phyloP scores from a whole-genome alignment of 2,797 vertebrate genomes.

The Geotrypetes seraphini region DNA sequence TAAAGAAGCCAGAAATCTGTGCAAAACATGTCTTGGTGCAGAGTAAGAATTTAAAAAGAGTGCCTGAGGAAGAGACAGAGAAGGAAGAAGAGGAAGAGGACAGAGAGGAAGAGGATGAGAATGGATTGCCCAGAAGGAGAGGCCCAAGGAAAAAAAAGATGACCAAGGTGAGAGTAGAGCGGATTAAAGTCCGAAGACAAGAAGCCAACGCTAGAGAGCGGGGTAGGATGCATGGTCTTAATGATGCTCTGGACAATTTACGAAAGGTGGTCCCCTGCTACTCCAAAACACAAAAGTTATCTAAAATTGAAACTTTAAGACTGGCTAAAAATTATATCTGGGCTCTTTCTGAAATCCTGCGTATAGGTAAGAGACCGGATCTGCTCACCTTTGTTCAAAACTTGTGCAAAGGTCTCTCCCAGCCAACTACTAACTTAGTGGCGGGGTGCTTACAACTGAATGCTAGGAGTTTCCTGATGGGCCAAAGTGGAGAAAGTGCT shows the following conservation, averaged over 20 bases:
- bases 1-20: constrained; percentile 65
- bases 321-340: constrained; percentile 98
- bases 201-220: constrained; percentile 92
- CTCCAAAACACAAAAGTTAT: constrained; percentile 97
- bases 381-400: constrained; percentile 93
- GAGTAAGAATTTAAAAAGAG: constrained; percentile 63
- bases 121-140: constrained; percentile 73
- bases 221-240: constrained; percentile 92
- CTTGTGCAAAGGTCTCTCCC: constrained; percentile 94
- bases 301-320: constrained; percentile 94
- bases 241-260: constrained; percentile 90
- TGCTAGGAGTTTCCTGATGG: constrained; percentile 89
- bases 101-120: constrained; percentile 78
- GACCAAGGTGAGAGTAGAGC: constrained; percentile 69
- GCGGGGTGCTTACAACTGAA: constrained; percentile 96
- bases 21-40: constrained; percentile 54
- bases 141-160: constrained; percentile 88
- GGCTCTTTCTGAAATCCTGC: constrained; percentile 94
- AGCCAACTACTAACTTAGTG: constrained; percentile 96
- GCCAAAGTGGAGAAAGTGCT: constrained; percentile 77
- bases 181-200: constrained; percentile 81
- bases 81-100: constrained; percentile 73
- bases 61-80: constrained; percentile 68
- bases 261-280: constrained; percentile 97
- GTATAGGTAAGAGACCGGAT: constrained; percentile 90